These are phyloP conservation scores for Spodoptera frugiperda DNA, from an alignment of 1,140 invertebrate genomes.

Conservation along the genomic window DNA sequence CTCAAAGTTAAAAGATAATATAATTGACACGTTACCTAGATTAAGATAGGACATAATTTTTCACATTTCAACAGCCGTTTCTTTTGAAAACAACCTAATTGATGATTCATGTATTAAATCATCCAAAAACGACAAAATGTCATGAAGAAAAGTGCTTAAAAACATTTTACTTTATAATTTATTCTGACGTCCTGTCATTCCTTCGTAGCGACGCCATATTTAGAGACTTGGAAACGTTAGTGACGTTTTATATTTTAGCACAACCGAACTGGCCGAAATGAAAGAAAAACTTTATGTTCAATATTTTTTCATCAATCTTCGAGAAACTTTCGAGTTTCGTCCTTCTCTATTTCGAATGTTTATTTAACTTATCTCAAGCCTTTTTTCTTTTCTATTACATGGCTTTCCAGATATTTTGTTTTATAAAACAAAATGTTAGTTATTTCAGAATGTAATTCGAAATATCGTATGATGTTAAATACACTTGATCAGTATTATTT, in stretches of 20 bases:
- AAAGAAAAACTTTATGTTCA: constrained; percentile 1
- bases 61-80: neutral
- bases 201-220: constrained; percentile 16
- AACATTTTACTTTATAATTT: constrained; percentile 63
- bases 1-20: too few relatives aligned
- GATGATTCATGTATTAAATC: constrained; percentile 8
- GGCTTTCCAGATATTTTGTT: too few relatives aligned
- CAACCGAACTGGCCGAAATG: neutral
- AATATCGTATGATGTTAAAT: too few relatives aligned
- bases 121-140: constrained; percentile 13
- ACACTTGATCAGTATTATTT: too few relatives aligned
- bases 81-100: neutral
- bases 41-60: too few relatives aligned
- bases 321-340: neutral
- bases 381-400: too few relatives aligned
- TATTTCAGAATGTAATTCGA: too few relatives aligned
- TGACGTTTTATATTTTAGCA: constrained; percentile 29
- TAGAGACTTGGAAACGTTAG: constrained; percentile 41
- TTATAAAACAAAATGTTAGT: too few relatives aligned
- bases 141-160: constrained; percentile 45
- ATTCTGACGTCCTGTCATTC: constrained; percentile 49
- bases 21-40: too few relatives aligned
- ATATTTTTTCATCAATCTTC: constrained; percentile 24
- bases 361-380: neutral
- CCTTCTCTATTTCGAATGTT: constrained; percentile 7